Evolutionary conservation across 2,797 vertebrate genomes (phyloP).

Genomic region (Decapterus maruadsi): DNA sequence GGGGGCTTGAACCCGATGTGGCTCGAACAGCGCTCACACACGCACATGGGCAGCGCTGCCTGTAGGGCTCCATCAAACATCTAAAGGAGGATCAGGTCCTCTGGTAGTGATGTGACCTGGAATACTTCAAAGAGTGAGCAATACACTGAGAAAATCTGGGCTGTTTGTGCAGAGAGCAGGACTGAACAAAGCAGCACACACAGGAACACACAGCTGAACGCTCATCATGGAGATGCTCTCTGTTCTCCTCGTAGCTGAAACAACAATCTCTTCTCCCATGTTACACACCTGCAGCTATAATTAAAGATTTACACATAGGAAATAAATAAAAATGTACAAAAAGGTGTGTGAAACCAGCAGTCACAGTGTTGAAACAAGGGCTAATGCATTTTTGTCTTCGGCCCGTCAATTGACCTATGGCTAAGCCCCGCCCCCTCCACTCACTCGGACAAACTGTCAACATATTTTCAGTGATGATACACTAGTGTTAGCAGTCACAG

Average conservation of each 20-base stretch:
- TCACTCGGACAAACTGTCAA: too few species aligned
- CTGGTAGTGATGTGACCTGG: conserved; percentile 10
- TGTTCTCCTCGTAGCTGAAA: neutral
- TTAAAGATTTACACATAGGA: too few species aligned
- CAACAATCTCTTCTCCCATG: neutral
- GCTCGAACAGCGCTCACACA: neutral
- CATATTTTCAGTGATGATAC: too few species aligned
- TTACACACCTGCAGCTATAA: neutral
- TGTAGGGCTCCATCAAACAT: neutral
- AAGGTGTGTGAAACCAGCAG: too few species aligned
- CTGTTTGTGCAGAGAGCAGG: neutral
- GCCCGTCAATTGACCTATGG: neutral
- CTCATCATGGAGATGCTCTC: neutral
- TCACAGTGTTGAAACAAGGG: neutral
- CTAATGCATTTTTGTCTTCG: neutral
- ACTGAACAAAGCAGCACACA: neutral
- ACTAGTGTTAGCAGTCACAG: too few species aligned
- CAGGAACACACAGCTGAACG: neutral
- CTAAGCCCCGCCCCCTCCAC: too few species aligned
- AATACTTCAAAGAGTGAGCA: conserved; percentile 14
- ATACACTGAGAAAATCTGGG: neutral
- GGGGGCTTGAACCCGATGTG: neutral
- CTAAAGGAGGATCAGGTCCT: neutral
- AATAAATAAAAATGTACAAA: too few species aligned
- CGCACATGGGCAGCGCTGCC: neutral